phyloP scores from a whole-genome alignment of 2,888 invertebrate genomes.

The Xylophagus ater region DNA sequence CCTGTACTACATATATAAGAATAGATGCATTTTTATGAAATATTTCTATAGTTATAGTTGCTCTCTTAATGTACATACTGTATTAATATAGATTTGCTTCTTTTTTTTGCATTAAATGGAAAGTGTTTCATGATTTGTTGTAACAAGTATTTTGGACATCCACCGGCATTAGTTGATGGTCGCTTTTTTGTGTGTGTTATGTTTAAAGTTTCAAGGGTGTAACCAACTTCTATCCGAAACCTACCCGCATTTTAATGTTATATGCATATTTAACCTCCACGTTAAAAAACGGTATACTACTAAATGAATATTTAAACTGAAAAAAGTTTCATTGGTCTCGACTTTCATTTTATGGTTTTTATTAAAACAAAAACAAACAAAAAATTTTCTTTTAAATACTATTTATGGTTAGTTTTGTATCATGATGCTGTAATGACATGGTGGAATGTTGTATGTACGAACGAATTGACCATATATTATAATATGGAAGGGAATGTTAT shows the following conservation, averaged over 20 bases:
- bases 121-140: slow-evolving; percentile 1
- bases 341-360: neutral
- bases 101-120: too few relatives aligned
- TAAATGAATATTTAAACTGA: slow-evolving; percentile 2
- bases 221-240: neutral
- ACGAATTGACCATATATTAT: neutral
- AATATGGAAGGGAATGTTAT: neutral
- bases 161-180: too few relatives aligned
- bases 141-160: neutral
- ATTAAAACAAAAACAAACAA: neutral
- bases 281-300: neutral
- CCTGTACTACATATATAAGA: too few relatives aligned
- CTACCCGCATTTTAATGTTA: neutral
- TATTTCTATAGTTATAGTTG: too few relatives aligned
- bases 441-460: too few relatives aligned
- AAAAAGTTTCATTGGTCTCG: neutral
- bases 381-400: too few relatives aligned
- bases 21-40: too few relatives aligned
- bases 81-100: too few relatives aligned
- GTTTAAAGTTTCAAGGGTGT: neutral
- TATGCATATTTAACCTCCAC: neutral
- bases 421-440: too few relatives aligned
- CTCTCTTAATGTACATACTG: too few relatives aligned
- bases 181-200: too few relatives aligned
- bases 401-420: too few relatives aligned